phyloP scores from a whole-genome alignment of 2,113 vertebrate genomes.

The Gracilinanus agilis region DNA sequence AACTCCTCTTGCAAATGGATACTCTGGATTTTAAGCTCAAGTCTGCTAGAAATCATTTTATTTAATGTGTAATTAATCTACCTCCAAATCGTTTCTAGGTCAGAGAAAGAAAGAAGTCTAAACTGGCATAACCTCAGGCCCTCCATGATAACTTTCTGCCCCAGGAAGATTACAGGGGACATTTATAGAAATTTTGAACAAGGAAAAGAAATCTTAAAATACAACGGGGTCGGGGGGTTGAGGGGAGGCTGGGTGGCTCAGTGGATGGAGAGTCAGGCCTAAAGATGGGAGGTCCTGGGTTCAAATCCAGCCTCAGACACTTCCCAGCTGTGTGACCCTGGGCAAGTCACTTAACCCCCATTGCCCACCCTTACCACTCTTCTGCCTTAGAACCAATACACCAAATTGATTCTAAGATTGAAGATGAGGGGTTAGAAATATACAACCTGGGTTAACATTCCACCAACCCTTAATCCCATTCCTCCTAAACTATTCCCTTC shows the following conservation, averaged over 20 bases:
- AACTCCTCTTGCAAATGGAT: not conserved
- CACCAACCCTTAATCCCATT: not conserved
- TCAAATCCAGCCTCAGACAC: too few species aligned
- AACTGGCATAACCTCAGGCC: not conserved
- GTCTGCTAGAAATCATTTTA: not conserved
- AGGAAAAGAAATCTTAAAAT: not conserved
- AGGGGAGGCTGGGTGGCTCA: too few species aligned
- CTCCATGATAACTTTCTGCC: not conserved
- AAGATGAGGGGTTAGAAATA: too few species aligned
- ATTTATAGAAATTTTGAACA: not conserved
- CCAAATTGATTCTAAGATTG: too few species aligned
- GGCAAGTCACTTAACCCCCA: too few species aligned
- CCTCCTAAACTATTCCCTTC: not conserved
- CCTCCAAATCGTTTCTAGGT: not conserved
- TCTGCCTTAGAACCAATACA: too few species aligned
- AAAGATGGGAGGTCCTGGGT: too few species aligned
- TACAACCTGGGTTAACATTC: not conserved
- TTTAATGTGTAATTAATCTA: not conserved
- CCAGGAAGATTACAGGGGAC: not conserved
- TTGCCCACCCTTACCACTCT: too few species aligned
- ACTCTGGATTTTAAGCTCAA: not conserved
- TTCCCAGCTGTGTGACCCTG: too few species aligned
- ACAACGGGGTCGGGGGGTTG: not conserved
- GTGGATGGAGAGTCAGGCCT: too few species aligned
- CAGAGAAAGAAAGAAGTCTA: not conserved